Percentiles rank a stretch among this genome's conserved stretches.
phyloP scores from a whole-genome alignment of 1,140 invertebrate species.

The Zelostemma sp. region DNA sequence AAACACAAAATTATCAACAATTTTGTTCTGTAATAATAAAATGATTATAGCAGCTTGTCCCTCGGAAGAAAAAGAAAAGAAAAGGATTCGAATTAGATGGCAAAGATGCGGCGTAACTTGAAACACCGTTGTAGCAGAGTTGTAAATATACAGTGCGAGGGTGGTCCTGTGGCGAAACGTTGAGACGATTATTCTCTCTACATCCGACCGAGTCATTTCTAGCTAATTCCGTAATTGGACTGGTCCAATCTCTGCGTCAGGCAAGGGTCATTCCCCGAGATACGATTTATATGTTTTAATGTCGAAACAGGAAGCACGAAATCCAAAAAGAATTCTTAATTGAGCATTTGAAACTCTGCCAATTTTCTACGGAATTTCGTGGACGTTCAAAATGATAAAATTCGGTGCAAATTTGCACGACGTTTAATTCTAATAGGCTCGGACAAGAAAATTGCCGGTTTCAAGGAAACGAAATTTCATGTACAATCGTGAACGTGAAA shows the following conservation, averaged over 20 bases:
- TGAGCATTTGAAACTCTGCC: too few species aligned
- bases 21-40: too few species aligned
- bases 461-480: background rate
- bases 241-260: slow-evolving; percentile 17
- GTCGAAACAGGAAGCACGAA: slow-evolving; percentile 1
- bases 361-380: too few species aligned
- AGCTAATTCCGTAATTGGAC: slow-evolving; percentile 36
- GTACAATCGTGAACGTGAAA: background rate
- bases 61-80: background rate
- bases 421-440: too few species aligned
- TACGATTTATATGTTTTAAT: slow-evolving; percentile 3
- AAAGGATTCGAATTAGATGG: background rate
- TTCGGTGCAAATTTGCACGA: too few species aligned
- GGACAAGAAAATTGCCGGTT: background rate
- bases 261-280: slow-evolving; percentile 3
- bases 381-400: too few species aligned
- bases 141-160: slow-evolving; percentile 16
- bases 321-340: background rate
- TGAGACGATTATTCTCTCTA: slow-evolving; percentile 30
- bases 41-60: background rate
- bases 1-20: too few species aligned
- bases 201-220: slow-evolving; percentile 16
- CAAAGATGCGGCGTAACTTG: background rate
- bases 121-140: background rate
- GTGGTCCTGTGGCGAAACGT: slow-evolving; percentile 13